A percentile compares a stretch with the other conserved stretches of the same genome.
Evolutionary conservation across 1,140 invertebrate species (phyloP).

Genomic region (Formica selysi): DNA sequence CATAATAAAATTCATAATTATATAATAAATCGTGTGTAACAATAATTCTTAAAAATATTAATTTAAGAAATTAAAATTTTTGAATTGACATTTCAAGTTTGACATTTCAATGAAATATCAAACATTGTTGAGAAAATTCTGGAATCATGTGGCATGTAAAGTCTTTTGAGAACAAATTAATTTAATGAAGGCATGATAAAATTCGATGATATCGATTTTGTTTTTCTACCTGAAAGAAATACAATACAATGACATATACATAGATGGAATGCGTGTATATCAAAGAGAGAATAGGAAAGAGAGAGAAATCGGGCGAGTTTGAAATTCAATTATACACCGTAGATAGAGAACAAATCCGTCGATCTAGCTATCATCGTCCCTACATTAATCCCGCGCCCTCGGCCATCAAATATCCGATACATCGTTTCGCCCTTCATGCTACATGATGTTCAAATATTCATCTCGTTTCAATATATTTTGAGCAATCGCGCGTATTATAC

Average conservation of each 20-base stretch:
- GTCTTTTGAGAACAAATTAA: constrained; percentile 7
- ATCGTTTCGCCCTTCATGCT: constrained; percentile 46
- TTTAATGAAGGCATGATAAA: neutral
- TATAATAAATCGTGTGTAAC: neutral
- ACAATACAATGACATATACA: neutral
- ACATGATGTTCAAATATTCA: constrained; percentile 41
- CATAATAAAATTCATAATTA: constrained; percentile 22
- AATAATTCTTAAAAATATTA: neutral
- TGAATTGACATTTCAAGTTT: too few species aligned
- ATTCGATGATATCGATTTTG: constrained; percentile 8
- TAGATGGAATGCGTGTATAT: constrained; percentile 48
- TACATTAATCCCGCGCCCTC: constrained; percentile 38
- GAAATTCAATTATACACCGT: constrained; percentile 79
- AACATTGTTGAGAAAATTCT: neutral
- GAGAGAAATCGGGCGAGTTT: constrained; percentile 66
- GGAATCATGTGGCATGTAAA: neutral
- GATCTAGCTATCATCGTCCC: constrained; percentile 51
- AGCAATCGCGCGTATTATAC: neutral
- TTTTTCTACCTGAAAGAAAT: neutral
- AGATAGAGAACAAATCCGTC: constrained; percentile 75
- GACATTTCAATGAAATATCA: neutral
- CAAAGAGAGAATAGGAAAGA: constrained; percentile 37
- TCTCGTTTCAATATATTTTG: constrained; percentile 20
- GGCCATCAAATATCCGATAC: constrained; percentile 60
- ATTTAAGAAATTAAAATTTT: neutral